A percentile compares a stretch with the other conserved stretches of the same genome.
These are phyloP conservation scores for Ruditapes philippinarum DNA, from an alignment of 1,140 invertebrate species.

Conservation along the genomic window DNA sequence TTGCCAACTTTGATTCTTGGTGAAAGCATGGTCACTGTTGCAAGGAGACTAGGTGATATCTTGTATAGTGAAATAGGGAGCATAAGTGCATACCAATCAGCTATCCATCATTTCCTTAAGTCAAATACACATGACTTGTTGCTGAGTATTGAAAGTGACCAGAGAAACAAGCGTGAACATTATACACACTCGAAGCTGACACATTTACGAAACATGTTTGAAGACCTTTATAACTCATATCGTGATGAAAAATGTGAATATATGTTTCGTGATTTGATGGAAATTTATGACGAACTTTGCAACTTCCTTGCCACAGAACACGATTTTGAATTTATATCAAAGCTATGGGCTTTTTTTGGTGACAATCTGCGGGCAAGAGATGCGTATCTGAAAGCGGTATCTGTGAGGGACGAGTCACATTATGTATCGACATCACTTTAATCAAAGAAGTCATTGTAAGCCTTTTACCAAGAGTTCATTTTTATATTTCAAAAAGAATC, in stretches of 20 bases:
- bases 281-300: background rate
- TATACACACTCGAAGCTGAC: background rate
- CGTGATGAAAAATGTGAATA: background rate
- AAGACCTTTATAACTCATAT: background rate
- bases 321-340: background rate
- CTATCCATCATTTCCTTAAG: background rate
- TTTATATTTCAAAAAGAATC: no score
- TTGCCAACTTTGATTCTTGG: background rate
- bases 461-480: no score
- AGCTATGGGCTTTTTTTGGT: background rate
- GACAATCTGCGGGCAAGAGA: background rate
- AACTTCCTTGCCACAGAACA: background rate
- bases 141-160: background rate
- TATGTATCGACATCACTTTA: no score
- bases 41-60: background rate
- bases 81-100: no score
- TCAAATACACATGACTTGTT: slow-evolving; percentile 2
- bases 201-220: background rate
- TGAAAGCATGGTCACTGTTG: background rate
- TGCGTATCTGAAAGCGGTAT: background rate
- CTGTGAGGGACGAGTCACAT: background rate
- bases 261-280: background rate
- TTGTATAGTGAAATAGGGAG: background rate
- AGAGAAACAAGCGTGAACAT: background rate
- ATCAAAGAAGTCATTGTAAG: no score